phyloP scores from a whole-genome alignment of 2,797 vertebrate species.

The Mycteria americana region DNA sequence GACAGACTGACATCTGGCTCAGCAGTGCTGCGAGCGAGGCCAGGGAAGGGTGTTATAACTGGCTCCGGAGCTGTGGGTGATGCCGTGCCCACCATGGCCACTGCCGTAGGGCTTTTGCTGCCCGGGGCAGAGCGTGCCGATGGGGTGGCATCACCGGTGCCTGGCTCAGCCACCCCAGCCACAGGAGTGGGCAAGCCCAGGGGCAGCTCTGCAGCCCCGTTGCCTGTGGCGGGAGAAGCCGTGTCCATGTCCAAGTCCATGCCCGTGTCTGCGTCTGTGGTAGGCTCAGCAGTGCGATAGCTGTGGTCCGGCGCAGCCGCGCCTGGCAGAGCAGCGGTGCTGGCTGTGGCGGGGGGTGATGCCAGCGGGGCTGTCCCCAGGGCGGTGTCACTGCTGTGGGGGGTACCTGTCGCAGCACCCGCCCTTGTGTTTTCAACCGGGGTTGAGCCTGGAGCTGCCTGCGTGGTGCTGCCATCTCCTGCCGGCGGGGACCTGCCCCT shows the following conservation, averaged over 20 bases:
- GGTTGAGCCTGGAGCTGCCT: neutral
- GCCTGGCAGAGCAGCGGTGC: fast-evolving
- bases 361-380: fast-evolving
- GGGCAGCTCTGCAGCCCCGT: fast-evolving
- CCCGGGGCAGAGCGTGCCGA: fast-evolving
- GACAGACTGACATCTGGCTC: neutral
- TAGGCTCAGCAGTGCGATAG: neutral
- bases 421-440: neutral
- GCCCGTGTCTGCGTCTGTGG: fast-evolving
- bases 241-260: too few species aligned
- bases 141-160: fast-evolving
- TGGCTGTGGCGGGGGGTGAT: neutral
- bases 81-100: fast-evolving
- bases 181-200: neutral
- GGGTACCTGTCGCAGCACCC: fast-evolving
- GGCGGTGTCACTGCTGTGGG: fast-evolving
- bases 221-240: neutral
- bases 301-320: fast-evolving
- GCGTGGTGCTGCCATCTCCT: neutral
- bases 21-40: neutral
- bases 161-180: neutral
- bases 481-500: neutral
- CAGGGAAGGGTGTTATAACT: neutral
- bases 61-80: neutral
- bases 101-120: neutral